Base-by-base conservation (phyloP, 2,888 invertebrate species). In the Nemotelus pantherinus region DNA sequence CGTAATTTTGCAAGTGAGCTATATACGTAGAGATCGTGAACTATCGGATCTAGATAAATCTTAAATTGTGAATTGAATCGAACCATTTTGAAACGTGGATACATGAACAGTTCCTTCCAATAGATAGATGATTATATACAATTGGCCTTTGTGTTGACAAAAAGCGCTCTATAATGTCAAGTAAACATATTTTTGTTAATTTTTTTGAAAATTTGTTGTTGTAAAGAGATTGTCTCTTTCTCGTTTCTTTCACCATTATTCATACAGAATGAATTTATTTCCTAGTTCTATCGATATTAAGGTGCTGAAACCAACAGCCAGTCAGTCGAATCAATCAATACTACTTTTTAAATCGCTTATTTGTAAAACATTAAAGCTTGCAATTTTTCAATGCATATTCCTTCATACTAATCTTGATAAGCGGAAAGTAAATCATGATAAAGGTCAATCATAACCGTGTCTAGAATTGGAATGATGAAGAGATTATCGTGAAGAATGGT, bases 121-220 rank as follows among this genome's bases (percentile, higher is more conserved):
- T 86, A 86, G 86, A 85, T 86, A 85, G 87, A 86, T 87, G 87
- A 87, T 86, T 86, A 87, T 86, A 86, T 86, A 86, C 85, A 86
- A 87, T 86, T 86, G 86, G 86, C 87, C 86, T 86, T 86, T 86
- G 86, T 86, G 86, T 86, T 87, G 87, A 86, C 85, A 86, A 87
- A 86, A 87, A 87, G 87, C 85, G 86, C 87, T 86, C 84, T 84
- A 84, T 84, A 74, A 47, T 74, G 60, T 74, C 47, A 74, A 47
- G 39, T 72, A 60, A 43, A 70, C 70, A 70, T 70, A 82, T 25
- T 25, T 25, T 25, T 25, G 25, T 82, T 80, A 79, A 78, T 80
- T 76, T 58, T 68, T 72, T n/a, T 74, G 60, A 25, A 60, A 74
- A 63, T 74, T 60, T 48, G 7, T 72, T 60, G 50, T 74, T 25